Conservation (phyloP, 2,113 vertebrate genomes). For the Dissostichus mawsoni region DNA sequence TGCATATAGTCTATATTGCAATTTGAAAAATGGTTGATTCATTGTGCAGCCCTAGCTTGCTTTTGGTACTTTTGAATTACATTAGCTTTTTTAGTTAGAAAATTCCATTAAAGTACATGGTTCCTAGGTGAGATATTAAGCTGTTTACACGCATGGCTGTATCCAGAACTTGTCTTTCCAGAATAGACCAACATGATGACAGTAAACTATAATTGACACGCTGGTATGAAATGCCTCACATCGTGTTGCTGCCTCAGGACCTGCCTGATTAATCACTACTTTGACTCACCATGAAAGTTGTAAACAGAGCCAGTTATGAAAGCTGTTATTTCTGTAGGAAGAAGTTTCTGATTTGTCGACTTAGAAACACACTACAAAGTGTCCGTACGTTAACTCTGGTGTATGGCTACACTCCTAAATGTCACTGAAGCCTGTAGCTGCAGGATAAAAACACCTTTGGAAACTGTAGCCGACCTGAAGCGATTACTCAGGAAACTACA, state of each 20-base stretch:
- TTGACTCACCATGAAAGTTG: constrained; percentile 1
- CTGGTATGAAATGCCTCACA: not conserved
- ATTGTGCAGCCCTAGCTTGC: too few species aligned
- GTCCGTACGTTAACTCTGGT: not conserved
- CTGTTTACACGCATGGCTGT: not conserved
- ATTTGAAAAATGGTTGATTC: too few species aligned
- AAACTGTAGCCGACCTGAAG: constrained; percentile 31
- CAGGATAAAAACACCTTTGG: constrained; percentile 37
- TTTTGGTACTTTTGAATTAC: too few species aligned
- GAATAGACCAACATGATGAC: constrained; percentile 23
- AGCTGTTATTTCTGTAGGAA: constrained; percentile 27
- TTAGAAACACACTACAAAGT: not conserved
- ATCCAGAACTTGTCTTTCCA: constrained; percentile 56
- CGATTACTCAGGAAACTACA: constrained; percentile 14
- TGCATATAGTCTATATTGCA: too few species aligned
- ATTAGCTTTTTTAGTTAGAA: not conserved
- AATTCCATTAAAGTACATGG: not conserved
- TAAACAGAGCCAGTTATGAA: constrained; percentile 42
- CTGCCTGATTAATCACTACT: constrained; percentile 20
- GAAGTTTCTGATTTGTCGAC: constrained; percentile 15
- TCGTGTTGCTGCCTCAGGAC: not conserved
- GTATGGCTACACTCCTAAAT: constrained; percentile 21
- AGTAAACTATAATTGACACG: constrained; percentile 18
- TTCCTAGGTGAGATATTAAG: not conserved
- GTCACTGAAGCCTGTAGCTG: constrained; percentile 22